Conservation (phyloP, 2,888 invertebrate species). For the Diploptera punctata region DNA sequence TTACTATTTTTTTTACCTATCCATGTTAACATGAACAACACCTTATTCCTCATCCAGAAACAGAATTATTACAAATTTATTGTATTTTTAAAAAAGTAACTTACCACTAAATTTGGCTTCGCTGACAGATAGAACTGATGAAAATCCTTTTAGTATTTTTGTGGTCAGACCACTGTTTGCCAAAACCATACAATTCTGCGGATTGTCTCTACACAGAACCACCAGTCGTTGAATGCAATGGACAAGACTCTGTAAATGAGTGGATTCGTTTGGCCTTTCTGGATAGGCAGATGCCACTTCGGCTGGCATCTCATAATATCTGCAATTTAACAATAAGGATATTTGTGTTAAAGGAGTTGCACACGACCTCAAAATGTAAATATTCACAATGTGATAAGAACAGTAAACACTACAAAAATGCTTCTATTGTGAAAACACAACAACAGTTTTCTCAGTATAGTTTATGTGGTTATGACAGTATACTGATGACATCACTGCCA, state of each 20-base stretch:
- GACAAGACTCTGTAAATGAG: constrained; percentile 31
- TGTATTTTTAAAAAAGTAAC: not conserved
- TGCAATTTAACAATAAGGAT: too few relatives aligned
- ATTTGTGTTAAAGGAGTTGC: not conserved
- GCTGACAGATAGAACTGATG: constrained; percentile 49
- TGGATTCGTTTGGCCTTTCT: constrained; percentile 24
- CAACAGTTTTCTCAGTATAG: too few relatives aligned
- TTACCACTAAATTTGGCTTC: constrained; percentile 51
- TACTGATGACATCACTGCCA: too few relatives aligned
- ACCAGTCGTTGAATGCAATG: constrained; percentile 51
- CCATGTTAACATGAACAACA: too few relatives aligned
- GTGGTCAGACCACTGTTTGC: constrained; percentile 54
- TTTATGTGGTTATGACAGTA: too few relatives aligned
- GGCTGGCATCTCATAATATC: constrained; percentile 21
- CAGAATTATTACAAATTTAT: too few relatives aligned
- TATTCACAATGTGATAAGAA: not conserved
- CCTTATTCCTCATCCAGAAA: too few relatives aligned
- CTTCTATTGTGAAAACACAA: too few relatives aligned
- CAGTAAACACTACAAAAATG: not conserved
- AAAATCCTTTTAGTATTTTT: constrained; percentile 55
- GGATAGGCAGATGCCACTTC: not conserved
- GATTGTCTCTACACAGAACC: constrained; percentile 54
- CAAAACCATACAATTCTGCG: constrained; percentile 55
- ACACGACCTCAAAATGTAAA: not conserved
- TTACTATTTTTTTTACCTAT: too few relatives aligned